Conservation (phyloP, 2,888 invertebrate genomes). For the Mythimna impura region DNA sequence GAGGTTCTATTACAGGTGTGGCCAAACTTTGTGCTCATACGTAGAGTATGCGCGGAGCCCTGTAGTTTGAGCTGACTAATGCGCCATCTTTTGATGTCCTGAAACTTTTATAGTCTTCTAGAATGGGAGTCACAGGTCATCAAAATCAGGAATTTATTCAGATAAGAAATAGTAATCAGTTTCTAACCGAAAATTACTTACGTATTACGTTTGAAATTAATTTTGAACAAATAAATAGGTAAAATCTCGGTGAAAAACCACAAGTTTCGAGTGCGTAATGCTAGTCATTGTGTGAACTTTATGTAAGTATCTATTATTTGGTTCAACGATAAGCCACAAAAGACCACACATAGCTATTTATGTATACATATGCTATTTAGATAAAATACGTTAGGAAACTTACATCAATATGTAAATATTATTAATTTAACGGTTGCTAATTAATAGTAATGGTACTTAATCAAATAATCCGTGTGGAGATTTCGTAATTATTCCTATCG, state of each 20-base stretch:
- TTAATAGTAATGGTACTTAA: slow-evolving; percentile 38
- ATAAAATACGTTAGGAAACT: slow-evolving; percentile 14
- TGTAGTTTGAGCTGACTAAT: no score
- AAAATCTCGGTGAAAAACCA: background rate
- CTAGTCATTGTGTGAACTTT: background rate
- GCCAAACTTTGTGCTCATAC: no score
- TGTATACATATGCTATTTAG: slow-evolving; percentile 1
- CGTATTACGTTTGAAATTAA: background rate
- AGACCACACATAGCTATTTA: background rate
- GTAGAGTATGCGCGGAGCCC: no score
- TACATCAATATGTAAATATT: slow-evolving; percentile 25
- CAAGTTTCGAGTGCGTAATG: background rate
- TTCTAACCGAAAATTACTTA: background rate
- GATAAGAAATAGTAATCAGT: background rate
- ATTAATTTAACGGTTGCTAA: slow-evolving; percentile 30
- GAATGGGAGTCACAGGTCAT: no score
- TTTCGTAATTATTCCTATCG: slow-evolving; percentile 18
- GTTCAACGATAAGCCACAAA: background rate
- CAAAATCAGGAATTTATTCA: background rate
- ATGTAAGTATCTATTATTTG: background rate
- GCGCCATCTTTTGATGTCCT: no score
- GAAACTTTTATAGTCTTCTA: no score
- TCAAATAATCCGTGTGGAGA: slow-evolving; percentile 38
- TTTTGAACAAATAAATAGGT: background rate
- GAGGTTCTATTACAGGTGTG: no score